Base-by-base conservation (phyloP, 2,797 vertebrate species). In the Hoplostethus atlanticus region DNA sequence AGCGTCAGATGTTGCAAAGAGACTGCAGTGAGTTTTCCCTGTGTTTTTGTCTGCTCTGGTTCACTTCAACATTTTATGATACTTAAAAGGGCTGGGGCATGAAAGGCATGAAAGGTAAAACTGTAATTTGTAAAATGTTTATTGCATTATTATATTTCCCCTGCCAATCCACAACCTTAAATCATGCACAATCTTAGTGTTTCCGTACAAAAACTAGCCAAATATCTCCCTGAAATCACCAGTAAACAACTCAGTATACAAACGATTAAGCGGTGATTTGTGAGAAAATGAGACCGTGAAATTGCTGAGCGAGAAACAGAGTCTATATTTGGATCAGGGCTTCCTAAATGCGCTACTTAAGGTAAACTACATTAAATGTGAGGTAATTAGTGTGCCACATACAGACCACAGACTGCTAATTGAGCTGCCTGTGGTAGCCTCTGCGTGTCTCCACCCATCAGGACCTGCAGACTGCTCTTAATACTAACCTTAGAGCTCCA, bases 331-430 rank as follows among this genome's bases (percentile, higher is more conserved):
- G 83, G 83, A 76, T 21, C 44, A 34, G 47, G 60, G 83, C 77
- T 86, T 89, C 80, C 79, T 89, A 74, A 88, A 83, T 5, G 59
- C 81, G 80, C 88, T 77, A 84, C 86, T 91, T 87, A 85, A 91
- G 76, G 83, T 90, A 83, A 92, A 89, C 84, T 81, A 79, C 85
- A 87, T 88, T 89, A 89, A 90, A 89, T 42, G 68, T 61, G 74
- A 87, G 86, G 83, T 91, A 88, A 93, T 93, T 92, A 91, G 84
- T 2, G 52, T 36, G 57, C 89, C 84, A 74, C 81, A 78, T 34
- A 75, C 68, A 76, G 72, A 90, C 88, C 87, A 59, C 89, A 87
- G 84, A 78, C 83, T 85, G 80, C 90, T 92, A 87, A 91, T 89
- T 86, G 89, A 62, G 80, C 84, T 85, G 73, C 81, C 68, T 80